These are phyloP conservation scores for Lamellibrachia satsuma DNA, from an alignment of 2,888 invertebrate genomes.

Conservation along the genomic window DNA sequence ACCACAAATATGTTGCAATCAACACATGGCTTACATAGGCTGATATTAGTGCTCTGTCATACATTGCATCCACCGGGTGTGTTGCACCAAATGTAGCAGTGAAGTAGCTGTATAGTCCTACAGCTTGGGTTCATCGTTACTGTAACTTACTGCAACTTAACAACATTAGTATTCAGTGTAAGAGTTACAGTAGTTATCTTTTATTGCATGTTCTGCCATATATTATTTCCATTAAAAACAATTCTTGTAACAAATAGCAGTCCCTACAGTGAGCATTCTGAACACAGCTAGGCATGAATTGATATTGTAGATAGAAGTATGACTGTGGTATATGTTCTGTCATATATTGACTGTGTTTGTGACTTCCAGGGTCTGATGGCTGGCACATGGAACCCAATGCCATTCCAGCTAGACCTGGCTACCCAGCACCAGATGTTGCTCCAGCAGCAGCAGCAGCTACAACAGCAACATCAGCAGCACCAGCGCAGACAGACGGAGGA, in stretches of 20 bases:
- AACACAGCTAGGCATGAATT: too few relatives aligned
- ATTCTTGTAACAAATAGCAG: too few relatives aligned
- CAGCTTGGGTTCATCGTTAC: not conserved
- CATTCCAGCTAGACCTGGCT: not conserved
- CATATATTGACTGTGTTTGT: not conserved
- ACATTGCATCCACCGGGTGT: not conserved
- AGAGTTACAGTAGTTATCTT: too few relatives aligned
- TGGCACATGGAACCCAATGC: constrained; percentile 25
- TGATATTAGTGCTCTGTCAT: not conserved
- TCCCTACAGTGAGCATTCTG: too few relatives aligned
- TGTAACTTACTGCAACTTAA: too few relatives aligned
- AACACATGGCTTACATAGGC: not conserved
- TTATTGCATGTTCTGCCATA: too few relatives aligned
- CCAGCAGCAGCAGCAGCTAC: not conserved
- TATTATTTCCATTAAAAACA: too few relatives aligned
- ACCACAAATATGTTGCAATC: too few relatives aligned
- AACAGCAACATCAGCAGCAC: not conserved
- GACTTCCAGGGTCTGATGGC: not conserved
- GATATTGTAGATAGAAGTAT: too few relatives aligned
- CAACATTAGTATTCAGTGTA: too few relatives aligned
- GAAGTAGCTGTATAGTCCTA: not conserved
- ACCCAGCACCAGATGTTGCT: not conserved
- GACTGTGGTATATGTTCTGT: not conserved
- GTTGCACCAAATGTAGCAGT: not conserved
- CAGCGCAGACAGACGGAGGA: constrained; percentile 13